Conservation (phyloP, 2,797 vertebrate species). For the Pangasius krempfi region DNA sequence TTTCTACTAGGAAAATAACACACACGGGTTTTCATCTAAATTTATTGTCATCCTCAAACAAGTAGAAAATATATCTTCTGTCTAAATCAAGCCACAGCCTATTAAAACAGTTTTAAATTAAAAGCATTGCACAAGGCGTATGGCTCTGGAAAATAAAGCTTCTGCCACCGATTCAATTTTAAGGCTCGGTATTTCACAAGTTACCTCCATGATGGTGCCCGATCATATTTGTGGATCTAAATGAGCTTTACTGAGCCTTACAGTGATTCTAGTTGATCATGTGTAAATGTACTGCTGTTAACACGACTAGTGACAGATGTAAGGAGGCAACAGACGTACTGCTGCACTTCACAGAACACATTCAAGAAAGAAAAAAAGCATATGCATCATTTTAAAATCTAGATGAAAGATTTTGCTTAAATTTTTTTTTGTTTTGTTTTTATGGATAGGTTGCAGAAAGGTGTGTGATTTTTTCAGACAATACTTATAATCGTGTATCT, state of each 20-base stretch:
- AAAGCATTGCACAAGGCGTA: slow-evolving; percentile 71
- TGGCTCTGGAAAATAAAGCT: slow-evolving; percentile 63
- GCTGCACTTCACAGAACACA: slow-evolving; percentile 42
- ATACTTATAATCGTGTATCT: slow-evolving; percentile 67
- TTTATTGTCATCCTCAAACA: slow-evolving; percentile 78
- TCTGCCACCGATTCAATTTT: slow-evolving; percentile 57
- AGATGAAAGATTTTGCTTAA: slow-evolving; percentile 46
- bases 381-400: slow-evolving; percentile 59
- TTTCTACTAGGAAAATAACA: not conserved
- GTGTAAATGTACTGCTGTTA: slow-evolving; percentile 45
- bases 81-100: slow-evolving; percentile 71
- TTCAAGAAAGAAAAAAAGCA: slow-evolving; percentile 57
- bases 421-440: slow-evolving; percentile 42
- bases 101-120: slow-evolving; percentile 70
- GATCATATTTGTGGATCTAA: slow-evolving; percentile 29
- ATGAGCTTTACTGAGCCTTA: slow-evolving; percentile 54
- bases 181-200: slow-evolving; percentile 48
- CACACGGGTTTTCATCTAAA: slow-evolving; percentile 66
- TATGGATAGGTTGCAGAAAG: slow-evolving; percentile 53
- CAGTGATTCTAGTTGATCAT: slow-evolving; percentile 32
- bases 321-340: slow-evolving; percentile 38
- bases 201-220: slow-evolving; percentile 45
- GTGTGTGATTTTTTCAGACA: slow-evolving; percentile 60
- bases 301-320: slow-evolving; percentile 38
- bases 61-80: slow-evolving; percentile 78